These are phyloP conservation scores for Limnephilus lunatus DNA, from an alignment of 2,888 invertebrate species.

Conservation along the genomic window DNA sequence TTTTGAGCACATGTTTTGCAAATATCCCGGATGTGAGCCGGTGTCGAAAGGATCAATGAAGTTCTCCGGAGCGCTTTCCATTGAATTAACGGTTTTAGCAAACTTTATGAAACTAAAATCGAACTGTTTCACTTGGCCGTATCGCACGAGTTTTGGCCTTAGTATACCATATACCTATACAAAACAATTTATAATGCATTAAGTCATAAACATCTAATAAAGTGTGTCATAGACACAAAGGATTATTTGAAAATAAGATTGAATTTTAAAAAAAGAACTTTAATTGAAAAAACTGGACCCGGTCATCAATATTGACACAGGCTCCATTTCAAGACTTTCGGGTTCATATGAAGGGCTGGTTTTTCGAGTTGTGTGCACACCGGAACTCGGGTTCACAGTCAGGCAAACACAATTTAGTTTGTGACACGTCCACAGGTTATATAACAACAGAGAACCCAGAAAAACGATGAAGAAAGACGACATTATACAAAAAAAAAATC, in stretches of 20 bases:
- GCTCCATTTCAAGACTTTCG: background rate
- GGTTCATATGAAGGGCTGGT: background rate
- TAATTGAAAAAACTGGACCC: background rate
- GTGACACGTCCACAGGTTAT: background rate
- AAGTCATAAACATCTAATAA: too few species aligned
- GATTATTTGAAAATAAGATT: background rate
- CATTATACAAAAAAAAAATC: too few species aligned
- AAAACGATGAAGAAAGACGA: background rate
- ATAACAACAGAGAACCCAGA: background rate
- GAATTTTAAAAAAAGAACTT: background rate
- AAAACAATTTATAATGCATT: too few species aligned
- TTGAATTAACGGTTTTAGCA: too few species aligned
- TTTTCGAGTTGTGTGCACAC: conserved; percentile 2
- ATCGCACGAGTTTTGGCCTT: too few species aligned
- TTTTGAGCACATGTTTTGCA: too few species aligned
- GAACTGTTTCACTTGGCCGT: too few species aligned
- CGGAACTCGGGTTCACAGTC: background rate
- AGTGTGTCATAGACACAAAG: background rate
- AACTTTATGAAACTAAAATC: too few species aligned
- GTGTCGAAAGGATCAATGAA: too few species aligned
- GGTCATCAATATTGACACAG: background rate
- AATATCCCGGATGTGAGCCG: too few species aligned
- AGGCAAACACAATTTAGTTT: background rate
- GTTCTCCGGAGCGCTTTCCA: too few species aligned
- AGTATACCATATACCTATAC: too few species aligned